phyloP scores from a whole-genome alignment of 2,797 vertebrate species.

The Semotilus atromaculatus region DNA sequence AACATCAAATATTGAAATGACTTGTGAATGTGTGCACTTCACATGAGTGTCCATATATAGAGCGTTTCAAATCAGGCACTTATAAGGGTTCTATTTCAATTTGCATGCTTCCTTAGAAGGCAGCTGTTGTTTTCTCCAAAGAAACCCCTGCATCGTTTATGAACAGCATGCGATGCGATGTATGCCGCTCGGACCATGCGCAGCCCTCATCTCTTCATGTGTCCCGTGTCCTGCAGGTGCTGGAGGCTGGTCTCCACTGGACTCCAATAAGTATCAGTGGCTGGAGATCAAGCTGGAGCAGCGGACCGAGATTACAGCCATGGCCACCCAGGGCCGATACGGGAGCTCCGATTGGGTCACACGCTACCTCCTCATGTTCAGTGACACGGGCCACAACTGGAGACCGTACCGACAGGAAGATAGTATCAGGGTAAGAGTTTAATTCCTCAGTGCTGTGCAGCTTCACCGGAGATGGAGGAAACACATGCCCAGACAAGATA shows the following conservation, averaged over 20 bases:
- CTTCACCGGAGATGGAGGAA: neutral
- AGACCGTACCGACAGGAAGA: conserved; percentile 86
- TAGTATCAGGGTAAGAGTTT: conserved; percentile 79
- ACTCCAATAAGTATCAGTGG: conserved; percentile 86
- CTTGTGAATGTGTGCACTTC: neutral
- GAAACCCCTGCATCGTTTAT: conserved; percentile 32
- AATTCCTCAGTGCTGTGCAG: neutral
- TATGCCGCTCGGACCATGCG: neutral
- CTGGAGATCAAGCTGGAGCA: conserved; percentile 85
- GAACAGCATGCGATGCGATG: conserved; percentile 41
- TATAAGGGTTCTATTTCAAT: neutral
- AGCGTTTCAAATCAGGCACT: neutral
- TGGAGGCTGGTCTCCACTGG: conserved; percentile 86
- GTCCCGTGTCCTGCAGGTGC: conserved; percentile 73
- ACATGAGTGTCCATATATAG: neutral
- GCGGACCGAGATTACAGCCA: conserved; percentile 81
- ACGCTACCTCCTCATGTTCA: conserved; percentile 85
- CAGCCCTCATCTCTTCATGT: neutral
- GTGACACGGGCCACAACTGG: conserved; percentile 86
- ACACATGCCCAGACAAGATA: neutral
- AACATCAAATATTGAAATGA: neutral
- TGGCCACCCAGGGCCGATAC: conserved; percentile 87
- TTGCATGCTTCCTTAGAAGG: conserved; percentile 23
- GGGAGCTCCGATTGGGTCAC: conserved; percentile 89
- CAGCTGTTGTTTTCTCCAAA: conserved; percentile 45